These are phyloP conservation scores for Tautogolabrus adspersus DNA, from an alignment of 2,113 vertebrate genomes.

Conservation along the genomic window DNA sequence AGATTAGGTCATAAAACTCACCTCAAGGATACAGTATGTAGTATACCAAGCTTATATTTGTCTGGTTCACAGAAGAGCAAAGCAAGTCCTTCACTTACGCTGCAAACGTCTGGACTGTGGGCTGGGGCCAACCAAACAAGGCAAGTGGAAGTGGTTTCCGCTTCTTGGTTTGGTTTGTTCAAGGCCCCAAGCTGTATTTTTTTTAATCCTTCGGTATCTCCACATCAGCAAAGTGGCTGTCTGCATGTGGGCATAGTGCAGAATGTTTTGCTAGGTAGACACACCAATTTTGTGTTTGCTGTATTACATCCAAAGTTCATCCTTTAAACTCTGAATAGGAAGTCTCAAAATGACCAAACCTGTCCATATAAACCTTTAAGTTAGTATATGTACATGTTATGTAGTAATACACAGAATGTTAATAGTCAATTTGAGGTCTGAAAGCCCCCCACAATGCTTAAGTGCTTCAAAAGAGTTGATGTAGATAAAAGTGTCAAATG, in stretches of 20 bases:
- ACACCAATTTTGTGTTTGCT: not conserved
- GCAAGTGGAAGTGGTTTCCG: conserved; percentile 56
- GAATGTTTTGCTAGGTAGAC: conserved; percentile 13
- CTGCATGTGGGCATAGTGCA: conserved; percentile 16
- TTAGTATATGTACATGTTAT: not conserved
- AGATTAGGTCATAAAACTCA: conserved; percentile 6
- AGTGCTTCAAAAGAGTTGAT: not conserved
- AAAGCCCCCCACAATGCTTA: not conserved
- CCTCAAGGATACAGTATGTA: not conserved
- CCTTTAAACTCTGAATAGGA: not conserved
- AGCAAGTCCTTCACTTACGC: conserved; percentile 26
- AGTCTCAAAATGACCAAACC: not conserved
- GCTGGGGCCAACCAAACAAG: conserved; percentile 33
- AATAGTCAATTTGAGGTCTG: not conserved
- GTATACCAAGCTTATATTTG: not conserved
- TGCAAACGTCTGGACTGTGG: conserved; percentile 31
- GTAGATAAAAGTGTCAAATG: conserved; percentile 10
- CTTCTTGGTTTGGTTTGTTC: conserved; percentile 48
- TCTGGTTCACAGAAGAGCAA: conserved; percentile 1
- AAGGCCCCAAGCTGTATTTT: conserved; percentile 50
- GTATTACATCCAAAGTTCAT: not conserved
- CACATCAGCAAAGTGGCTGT: conserved; percentile 62
- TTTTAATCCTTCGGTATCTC: conserved; percentile 56
- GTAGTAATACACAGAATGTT: not conserved
- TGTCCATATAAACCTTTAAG: not conserved